Percentiles rank a stretch among this genome's conserved stretches.
phyloP scores from a whole-genome alignment of 2,888 invertebrate species.

The Blastobasis adustella region DNA sequence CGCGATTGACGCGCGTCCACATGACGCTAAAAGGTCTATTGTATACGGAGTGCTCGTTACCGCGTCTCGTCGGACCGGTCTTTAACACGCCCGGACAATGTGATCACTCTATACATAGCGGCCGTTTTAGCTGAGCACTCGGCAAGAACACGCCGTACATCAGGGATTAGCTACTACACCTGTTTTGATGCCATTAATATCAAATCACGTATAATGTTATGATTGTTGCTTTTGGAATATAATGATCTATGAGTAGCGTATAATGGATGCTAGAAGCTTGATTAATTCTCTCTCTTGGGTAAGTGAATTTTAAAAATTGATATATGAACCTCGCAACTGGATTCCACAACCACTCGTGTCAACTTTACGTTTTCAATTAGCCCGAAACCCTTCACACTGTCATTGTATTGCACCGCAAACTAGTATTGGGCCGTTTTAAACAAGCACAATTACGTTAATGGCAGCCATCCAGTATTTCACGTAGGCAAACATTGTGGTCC shows the following conservation, averaged over 20 bases:
- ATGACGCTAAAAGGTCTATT: slow-evolving; percentile 75
- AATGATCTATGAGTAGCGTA: too few relatives aligned
- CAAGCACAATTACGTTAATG: slow-evolving; percentile 54
- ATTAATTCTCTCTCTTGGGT: too few relatives aligned
- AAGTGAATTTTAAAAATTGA: too few relatives aligned
- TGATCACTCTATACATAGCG: slow-evolving; percentile 68
- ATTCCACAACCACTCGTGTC: too few relatives aligned
- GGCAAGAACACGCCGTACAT: slow-evolving; percentile 25
- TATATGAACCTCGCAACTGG: too few relatives aligned
- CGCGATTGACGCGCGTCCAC: slow-evolving; percentile 65
- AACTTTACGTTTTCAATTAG: too few relatives aligned
- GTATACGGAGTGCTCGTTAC: slow-evolving; percentile 72
- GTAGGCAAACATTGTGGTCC: slow-evolving; percentile 54
- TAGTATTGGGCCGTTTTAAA: slow-evolving; percentile 12
- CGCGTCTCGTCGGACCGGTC: slow-evolving; percentile 59
- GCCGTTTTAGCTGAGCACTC: slow-evolving; percentile 39
- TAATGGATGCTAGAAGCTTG: too few relatives aligned
- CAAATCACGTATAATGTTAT: slow-evolving; percentile 1
- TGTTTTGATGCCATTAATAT: slow-evolving; percentile 26
- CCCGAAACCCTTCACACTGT: too few relatives aligned
- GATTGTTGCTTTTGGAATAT: slow-evolving; percentile 13
- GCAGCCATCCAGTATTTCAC: slow-evolving; percentile 53
- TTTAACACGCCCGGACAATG: slow-evolving; percentile 68
- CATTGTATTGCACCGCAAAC: too few relatives aligned
- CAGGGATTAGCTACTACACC: slow-evolving; percentile 29